Evolutionary conservation across 2,113 vertebrate genomes (phyloP).

Genomic region (Microtus oregoni): DNA sequence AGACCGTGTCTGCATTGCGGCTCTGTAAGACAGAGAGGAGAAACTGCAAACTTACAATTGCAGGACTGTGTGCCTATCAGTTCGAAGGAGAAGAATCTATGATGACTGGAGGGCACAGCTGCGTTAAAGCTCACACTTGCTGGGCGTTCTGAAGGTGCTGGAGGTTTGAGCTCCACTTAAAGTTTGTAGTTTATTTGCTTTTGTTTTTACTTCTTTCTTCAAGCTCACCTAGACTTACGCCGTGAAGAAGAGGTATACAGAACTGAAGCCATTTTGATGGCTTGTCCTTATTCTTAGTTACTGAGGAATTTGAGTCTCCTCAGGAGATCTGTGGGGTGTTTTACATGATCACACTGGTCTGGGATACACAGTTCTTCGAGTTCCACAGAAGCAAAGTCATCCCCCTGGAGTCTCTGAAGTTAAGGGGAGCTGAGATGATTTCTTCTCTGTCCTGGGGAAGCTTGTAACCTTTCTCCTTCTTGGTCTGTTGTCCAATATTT

Average conservation of each 20-base stretch:
- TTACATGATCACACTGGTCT: too few relatives aligned
- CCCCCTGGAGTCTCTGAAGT: neutral
- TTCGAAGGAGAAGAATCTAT: rapidly evolving
- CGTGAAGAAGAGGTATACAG: neutral
- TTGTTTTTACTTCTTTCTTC: neutral
- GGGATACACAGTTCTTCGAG: neutral
- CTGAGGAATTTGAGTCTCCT: neutral
- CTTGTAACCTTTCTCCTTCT: neutral
- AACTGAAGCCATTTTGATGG: neutral
- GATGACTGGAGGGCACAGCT: neutral
- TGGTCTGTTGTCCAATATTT: neutral
- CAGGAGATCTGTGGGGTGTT: too few relatives aligned
- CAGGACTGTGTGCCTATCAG: too few relatives aligned
- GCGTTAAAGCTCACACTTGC: neutral
- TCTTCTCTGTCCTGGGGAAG: neutral
- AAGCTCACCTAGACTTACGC: neutral
- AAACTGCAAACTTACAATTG: neutral
- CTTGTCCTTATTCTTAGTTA: neutral
- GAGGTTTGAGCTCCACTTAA: neutral
- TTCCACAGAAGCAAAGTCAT: neutral
- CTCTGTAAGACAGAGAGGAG: neutral
- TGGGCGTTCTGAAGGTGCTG: neutral
- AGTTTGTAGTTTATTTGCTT: neutral
- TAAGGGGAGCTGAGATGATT: neutral
- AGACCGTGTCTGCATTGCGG: neutral